phyloP scores from a whole-genome alignment of 2,888 invertebrate species.

The Spilarctia lutea region DNA sequence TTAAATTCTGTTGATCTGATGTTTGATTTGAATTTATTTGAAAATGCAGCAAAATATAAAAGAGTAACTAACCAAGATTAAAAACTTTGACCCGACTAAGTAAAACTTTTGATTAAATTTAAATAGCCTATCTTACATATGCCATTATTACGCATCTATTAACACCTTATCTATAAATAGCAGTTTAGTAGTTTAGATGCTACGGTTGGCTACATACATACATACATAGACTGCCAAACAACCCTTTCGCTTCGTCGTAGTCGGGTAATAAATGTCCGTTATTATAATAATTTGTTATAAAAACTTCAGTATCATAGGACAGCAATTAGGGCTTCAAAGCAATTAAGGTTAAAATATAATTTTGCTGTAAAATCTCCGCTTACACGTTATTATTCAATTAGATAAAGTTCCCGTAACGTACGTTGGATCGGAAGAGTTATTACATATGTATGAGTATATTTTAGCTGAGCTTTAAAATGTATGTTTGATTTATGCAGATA shows the following conservation, averaged over 20 bases:
- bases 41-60: background rate
- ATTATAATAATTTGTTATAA: conserved; percentile 1
- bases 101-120: no score
- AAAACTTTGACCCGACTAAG: no score
- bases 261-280: background rate
- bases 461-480: background rate
- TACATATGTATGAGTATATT: background rate
- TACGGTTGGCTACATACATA: no score
- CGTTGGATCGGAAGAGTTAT: background rate
- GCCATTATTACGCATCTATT: no score
- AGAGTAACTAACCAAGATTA: no score
- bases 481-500: background rate
- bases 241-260: no score
- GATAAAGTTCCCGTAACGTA: background rate
- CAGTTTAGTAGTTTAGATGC: no score
- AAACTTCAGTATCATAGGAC: background rate
- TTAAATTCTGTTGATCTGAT: background rate
- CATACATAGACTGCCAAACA: no score
- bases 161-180: no score
- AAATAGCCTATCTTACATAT: no score
- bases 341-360: background rate
- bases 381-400: background rate
- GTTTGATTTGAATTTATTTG: background rate
- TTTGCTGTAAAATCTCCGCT: conserved; percentile 2
- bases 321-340: conserved; percentile 7